These are phyloP conservation scores for Malacosoma neustria DNA, from an alignment of 2,888 invertebrate genomes.

Conservation along the genomic window DNA sequence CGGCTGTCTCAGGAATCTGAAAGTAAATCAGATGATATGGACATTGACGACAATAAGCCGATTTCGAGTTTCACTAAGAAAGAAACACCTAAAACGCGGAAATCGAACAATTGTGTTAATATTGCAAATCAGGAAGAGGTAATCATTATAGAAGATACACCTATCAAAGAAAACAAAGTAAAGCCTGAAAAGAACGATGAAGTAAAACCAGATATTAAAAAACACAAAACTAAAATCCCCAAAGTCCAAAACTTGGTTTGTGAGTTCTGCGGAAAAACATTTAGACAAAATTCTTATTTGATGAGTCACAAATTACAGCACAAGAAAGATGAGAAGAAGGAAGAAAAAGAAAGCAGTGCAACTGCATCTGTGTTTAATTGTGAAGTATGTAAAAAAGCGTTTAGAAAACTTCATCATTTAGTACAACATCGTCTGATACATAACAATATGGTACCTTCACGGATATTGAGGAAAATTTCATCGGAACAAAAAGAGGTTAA, in stretches of 20 bases:
- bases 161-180: conserved; percentile 24
- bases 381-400: conserved; percentile 63
- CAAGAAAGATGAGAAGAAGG: conserved; percentile 40
- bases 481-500: conserved; percentile 44
- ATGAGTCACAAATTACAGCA: conserved; percentile 57
- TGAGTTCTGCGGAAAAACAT: conserved; percentile 63
- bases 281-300: conserved; percentile 62
- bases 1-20: conserved; percentile 45
- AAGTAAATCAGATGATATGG: conserved; percentile 38
- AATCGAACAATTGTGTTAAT: conserved; percentile 32
- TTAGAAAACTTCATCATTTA: conserved; percentile 62
- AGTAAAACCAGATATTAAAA: conserved; percentile 25
- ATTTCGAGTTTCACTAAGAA: conserved; percentile 18
- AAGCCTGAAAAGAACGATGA: conserved; percentile 23
- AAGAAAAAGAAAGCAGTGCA: conserved; percentile 21
- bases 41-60: conserved; percentile 30
- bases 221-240: conserved; percentile 22
- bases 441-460: conserved; percentile 29
- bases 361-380: conserved; percentile 46
- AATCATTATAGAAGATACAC: conserved; percentile 46
- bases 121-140: conserved; percentile 32
- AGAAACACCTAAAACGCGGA: conserved; percentile 31
- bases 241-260: conserved; percentile 40
- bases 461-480: conserved; percentile 42
- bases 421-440: conserved; percentile 64